Percentiles rank a stretch among this genome's conserved stretches.
Conservation (phyloP, 2,888 invertebrate species). For the Cremastobaeus sp. region DNA sequence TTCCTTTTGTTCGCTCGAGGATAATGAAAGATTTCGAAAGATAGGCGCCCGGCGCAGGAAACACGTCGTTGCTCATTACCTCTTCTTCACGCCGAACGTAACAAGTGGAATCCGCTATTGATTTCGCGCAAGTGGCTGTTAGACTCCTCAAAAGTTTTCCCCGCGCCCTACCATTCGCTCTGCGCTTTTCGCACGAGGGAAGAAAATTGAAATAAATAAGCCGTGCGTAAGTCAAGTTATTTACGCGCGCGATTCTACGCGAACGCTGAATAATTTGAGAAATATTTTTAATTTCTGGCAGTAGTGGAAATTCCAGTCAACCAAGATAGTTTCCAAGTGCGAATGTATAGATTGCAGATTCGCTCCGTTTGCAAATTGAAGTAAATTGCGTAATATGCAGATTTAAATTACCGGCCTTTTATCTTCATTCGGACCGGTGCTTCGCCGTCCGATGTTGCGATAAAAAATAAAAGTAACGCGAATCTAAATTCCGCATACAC, state of each 20-base stretch:
- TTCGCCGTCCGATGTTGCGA: slow-evolving; percentile 30
- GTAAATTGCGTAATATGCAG: slow-evolving; percentile 59
- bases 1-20: slow-evolving; percentile 33
- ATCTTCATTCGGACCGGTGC: slow-evolving; percentile 48
- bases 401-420: slow-evolving; percentile 56
- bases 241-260: too few species aligned
- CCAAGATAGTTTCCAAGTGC: slow-evolving; percentile 44
- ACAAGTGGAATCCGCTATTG: slow-evolving; percentile 23
- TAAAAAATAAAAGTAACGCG: slow-evolving; percentile 45
- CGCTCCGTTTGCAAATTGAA: slow-evolving; percentile 58
- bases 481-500: slow-evolving; percentile 38
- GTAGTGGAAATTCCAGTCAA: slow-evolving; percentile 32
- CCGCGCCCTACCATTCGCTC: too few species aligned
- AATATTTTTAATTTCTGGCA: slow-evolving; percentile 43
- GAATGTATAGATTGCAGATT: slow-evolving; percentile 47
- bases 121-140: too few species aligned
- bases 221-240: too few species aligned
- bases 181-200: too few species aligned
- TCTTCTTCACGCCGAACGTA: slow-evolving; percentile 30
- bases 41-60: slow-evolving; percentile 44
- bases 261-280: slow-evolving; percentile 39
- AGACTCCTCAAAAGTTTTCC: too few species aligned
- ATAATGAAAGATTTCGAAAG: slow-evolving; percentile 53
- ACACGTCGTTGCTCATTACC: slow-evolving; percentile 40
- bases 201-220: too few species aligned